These are phyloP conservation scores for Symphodus melops DNA, from an alignment of 2,113 vertebrate species.

Conservation along the genomic window DNA sequence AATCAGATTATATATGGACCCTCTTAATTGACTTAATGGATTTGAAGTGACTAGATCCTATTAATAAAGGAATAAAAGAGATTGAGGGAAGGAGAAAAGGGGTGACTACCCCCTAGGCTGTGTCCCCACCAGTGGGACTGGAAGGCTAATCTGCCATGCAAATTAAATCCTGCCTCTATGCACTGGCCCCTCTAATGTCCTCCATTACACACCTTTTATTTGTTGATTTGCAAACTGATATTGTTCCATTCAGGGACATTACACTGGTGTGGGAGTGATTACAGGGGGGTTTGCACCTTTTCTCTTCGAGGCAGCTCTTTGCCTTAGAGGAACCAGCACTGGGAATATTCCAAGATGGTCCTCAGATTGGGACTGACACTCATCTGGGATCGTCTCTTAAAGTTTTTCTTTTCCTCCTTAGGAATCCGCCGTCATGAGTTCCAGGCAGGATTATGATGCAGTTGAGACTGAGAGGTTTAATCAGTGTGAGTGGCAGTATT, in stretches of 20 bases:
- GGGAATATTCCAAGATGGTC: constrained; percentile 53
- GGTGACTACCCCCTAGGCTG: constrained; percentile 89
- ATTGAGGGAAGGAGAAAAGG: constrained; percentile 49
- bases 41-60: constrained; percentile 96
- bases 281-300: constrained; percentile 83
- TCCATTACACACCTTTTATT: constrained; percentile 96
- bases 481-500: constrained; percentile 76
- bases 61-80: constrained; percentile 89
- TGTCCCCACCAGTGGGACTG: constrained; percentile 91
- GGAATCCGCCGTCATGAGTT: constrained; percentile 53
- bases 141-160: constrained; percentile 99
- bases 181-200: constrained; percentile 94
- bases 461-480: constrained; percentile 77
- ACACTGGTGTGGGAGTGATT: constrained; percentile 91
- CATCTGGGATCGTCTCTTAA: constrained; percentile 35
- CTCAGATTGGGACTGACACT: constrained; percentile 70
- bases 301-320: constrained; percentile 35
- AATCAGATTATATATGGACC: constrained; percentile 94
- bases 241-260: constrained; percentile 85
- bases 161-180: constrained; percentile 98
- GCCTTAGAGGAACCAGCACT: constrained; percentile 48
- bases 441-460: constrained; percentile 77
- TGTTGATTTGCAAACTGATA: constrained; percentile 92
- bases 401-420: constrained; percentile 12
- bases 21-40: constrained; percentile 97